A percentile compares a stretch with the other conserved stretches of the same genome.
Evolutionary conservation across 2,797 vertebrate species (phyloP).

Genomic region (Sebastes oblongus): DNA sequence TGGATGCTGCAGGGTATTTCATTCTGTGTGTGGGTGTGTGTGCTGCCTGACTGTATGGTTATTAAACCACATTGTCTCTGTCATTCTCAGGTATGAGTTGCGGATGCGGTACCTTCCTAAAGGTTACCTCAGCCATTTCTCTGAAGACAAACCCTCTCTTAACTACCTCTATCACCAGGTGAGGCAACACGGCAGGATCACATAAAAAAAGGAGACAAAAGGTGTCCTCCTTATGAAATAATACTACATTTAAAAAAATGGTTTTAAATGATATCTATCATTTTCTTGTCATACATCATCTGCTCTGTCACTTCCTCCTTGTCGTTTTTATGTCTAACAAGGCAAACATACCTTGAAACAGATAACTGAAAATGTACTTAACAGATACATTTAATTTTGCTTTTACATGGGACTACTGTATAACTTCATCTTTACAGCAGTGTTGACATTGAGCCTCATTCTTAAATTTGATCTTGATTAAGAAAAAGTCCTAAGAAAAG

Average conservation of each 20-base stretch:
- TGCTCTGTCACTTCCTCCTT: not conserved
- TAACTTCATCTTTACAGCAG: not conserved
- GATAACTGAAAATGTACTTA: not conserved
- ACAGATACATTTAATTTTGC: not conserved
- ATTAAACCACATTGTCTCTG: constrained; percentile 16
- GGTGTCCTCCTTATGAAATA: not conserved
- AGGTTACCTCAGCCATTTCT: constrained; percentile 97
- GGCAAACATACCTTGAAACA: not conserved
- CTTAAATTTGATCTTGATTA: too few species aligned
- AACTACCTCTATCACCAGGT: constrained; percentile 99
- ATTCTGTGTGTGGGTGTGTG: not conserved
- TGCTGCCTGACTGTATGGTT: not conserved
- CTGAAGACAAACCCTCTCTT: constrained; percentile 96
- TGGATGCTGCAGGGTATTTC: not conserved
- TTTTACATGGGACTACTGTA: not conserved
- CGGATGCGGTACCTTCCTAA: constrained; percentile 98
- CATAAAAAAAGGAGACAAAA: not conserved
- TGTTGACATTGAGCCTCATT: not conserved
- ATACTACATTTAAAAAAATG: not conserved
- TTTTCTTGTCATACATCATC: not conserved
- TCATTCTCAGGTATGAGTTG: constrained; percentile 90
- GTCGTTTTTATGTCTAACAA: not conserved
- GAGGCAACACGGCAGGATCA: constrained; percentile 24
- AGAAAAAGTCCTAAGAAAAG: too few species aligned
- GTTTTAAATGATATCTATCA: not conserved